Base-by-base conservation (phyloP, 2,888 invertebrate genomes). In the Galerucella nymphaeae region DNA sequence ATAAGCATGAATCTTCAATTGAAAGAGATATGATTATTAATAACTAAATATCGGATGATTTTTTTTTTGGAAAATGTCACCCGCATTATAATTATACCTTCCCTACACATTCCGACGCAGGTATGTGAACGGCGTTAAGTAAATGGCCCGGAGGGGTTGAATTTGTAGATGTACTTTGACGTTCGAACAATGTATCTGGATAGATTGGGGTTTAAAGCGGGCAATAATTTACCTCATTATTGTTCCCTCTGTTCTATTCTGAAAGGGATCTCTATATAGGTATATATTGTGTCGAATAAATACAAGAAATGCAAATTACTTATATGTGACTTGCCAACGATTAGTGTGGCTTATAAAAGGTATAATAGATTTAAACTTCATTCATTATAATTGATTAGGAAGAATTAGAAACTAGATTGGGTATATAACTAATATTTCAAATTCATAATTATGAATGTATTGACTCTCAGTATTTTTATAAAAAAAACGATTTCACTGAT, bases 211-310 rank as follows among this genome's bases (percentile, higher is more conserved):
- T 71, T 62, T 73, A 71, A 73, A 75, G 72, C 70, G 20, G 72
- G 73, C 66, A 73, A 75, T 75, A 75, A 75, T 75, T 73, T 55
- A 73, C 66, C 68, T 75, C 69, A 71, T 75, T 73, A 75, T 72
- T 66, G 71, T 66, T 67, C 71, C 67, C 75, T 67, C 53, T 57
- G 38, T 38, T 53, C 57, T 20, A 42, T 18, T 48, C 58, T 30
- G 48, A 72, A 68, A 67, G 66, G 71, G 73, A 73, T 61, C 30
- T 13, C 18, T 41, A 53, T 63, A 2, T 50, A 63, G n/a, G n/a
- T n/a, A 23, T 71, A 55, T 42, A 11, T n/a, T 13, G 42, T 20
- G 42, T 62, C 53, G 66, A 71, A 61, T 59, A 68, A 66, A 69
- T 67, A 74, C 66, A 69, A 76, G 76, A 71, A 57, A 75, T 61